Base-by-base conservation (phyloP, 2,113 vertebrate species). In the Argyrosomus japonicus region DNA sequence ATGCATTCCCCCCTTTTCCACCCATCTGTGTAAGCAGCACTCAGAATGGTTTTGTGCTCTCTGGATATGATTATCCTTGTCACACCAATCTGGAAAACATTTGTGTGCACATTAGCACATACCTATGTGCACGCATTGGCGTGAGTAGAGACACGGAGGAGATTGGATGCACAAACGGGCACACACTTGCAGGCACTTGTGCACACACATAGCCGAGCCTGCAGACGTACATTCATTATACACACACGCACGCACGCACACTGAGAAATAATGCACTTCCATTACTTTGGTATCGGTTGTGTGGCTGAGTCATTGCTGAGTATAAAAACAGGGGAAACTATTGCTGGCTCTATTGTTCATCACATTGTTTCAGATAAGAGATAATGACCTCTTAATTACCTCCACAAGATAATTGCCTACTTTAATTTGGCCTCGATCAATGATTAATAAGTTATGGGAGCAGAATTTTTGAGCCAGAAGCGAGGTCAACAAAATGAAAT, bases 51-150 rank as follows among this genome's bases (percentile, higher is more conserved):
- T 83, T 79, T 65, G 43, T 67, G 72, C 63, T 88, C 68, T 86
- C 92, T 94, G 92, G 91, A 82, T 91, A 83, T 88, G 87, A 91
- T 94, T 89, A 92, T 75, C 84, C 75, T 62, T 73, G 83, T 90
- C 82, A 77, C 70, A 87, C 79, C 85, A 89, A 83, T 92, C 88
- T 94, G 90, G 88, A 92, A 89, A 84, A 84, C 77, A 91, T 92
- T 87, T 93, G 84, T 77, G 84, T 82, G 70, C 87, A 81, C 79
- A 89, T 85, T 88, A 84, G 79, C 67, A n/a, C 88, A 90, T 83
- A 84, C 75, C 73, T 67, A 73, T 48, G 25, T 54, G 79, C 69
- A 78, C 75, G 64, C 74, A 54, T 76, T 75, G 79, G 63, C 63
- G 23, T 67, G 56, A 67, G 77, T 65, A 50, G 68, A 67, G 36